These are phyloP conservation scores for Agonopterix heracliana DNA, from an alignment of 2,888 invertebrate genomes.

Conservation along the genomic window DNA sequence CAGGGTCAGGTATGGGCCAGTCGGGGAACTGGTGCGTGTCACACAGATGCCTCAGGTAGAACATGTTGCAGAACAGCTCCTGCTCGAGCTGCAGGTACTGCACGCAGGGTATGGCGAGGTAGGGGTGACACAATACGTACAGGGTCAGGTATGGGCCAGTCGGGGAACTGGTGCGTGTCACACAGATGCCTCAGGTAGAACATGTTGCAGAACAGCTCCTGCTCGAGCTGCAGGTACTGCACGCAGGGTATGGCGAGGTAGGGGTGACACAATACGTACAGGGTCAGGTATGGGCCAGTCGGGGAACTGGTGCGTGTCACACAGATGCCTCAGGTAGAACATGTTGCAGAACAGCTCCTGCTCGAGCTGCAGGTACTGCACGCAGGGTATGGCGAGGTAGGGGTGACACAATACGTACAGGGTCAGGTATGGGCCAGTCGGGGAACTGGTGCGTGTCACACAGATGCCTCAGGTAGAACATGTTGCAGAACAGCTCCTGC, in stretches of 20 bases:
- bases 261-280: no score
- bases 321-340: conserved; percentile 97
- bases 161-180: no score
- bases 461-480: conserved; percentile 96
- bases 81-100: conserved; percentile 95
- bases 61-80: conserved; percentile 99
- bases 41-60: conserved; percentile 97
- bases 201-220: conserved; percentile 98
- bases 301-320: no score
- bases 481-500: conserved; percentile 97
- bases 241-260: no score
- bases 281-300: no score
- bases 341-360: conserved; percentile 98
- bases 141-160: no score
- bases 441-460: no score
- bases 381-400: conserved; percentile 95
- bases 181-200: conserved; percentile 96
- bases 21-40: no score
- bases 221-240: conserved; percentile 94
- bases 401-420: no score
- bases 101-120: conserved; percentile 95
- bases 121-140: no score
- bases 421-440: no score
- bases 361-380: conserved; percentile 95
- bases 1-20: no score